A percentile compares a stretch with the other conserved stretches of the same genome.
phyloP scores from a whole-genome alignment of 2,888 invertebrate species.

The Hecatera dysodea region DNA sequence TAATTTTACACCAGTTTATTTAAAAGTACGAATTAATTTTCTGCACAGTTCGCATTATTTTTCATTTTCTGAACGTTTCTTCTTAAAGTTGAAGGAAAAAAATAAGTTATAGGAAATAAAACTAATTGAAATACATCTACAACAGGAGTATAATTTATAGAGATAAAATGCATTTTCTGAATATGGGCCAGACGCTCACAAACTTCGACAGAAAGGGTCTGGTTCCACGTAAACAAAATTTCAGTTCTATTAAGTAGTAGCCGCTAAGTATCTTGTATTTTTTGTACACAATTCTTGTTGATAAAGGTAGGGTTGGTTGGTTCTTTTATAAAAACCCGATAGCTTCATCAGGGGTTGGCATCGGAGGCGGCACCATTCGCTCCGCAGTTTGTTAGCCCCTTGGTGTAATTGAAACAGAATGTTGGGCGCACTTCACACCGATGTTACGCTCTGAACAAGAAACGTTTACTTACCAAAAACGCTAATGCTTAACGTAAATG shows the following conservation, averaged over 20 bases:
- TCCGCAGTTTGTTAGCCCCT: conserved; percentile 61
- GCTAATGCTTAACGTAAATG: too few relatives aligned
- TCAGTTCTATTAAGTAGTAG: background rate
- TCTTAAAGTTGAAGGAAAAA: too few relatives aligned
- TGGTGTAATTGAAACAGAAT: conserved; percentile 68
- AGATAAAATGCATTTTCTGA: background rate
- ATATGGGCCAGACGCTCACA: background rate
- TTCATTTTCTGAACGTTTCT: background rate
- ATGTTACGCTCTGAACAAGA: background rate
- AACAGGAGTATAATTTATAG: background rate
- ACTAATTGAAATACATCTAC: background rate
- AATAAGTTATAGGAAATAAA: background rate
- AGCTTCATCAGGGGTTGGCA: conserved; percentile 66
- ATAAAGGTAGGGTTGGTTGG: conserved; percentile 49
- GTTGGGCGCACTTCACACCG: conserved; percentile 50
- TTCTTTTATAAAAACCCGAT: conserved; percentile 59
- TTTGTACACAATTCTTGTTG: conserved; percentile 32
- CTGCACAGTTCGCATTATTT: background rate
- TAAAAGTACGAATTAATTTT: conserved; percentile 25
- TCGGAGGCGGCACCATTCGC: conserved; percentile 59
- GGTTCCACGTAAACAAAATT: background rate
- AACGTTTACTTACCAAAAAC: background rate
- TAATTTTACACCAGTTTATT: conserved; percentile 47
- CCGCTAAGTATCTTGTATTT: background rate
- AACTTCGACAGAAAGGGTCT: background rate